Base-by-base conservation (phyloP, 2,113 vertebrate species). In the Datnioides undecimradiatus region DNA sequence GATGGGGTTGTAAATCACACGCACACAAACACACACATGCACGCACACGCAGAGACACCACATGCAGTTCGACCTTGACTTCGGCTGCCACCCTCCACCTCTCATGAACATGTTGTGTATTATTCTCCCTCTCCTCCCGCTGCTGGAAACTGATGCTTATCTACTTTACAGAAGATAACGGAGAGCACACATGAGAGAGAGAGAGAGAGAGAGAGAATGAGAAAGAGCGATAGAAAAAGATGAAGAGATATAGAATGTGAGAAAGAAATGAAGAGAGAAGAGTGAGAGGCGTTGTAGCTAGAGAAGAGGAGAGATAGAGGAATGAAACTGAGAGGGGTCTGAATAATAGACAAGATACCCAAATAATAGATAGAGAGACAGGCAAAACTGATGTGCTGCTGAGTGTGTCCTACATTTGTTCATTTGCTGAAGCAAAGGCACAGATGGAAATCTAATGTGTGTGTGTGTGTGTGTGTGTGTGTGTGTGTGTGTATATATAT, bases 1-100 rank as follows among this genome's bases (percentile, higher is more conserved):
- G 88, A 92, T 87, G 88, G 83, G 86, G 85, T 76, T 85, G 86
- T 92, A 92, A 93, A 91, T 92, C 90, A 85, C 86, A 67, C 76
- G 59, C 43, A 34, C 66, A 62, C 70, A 66, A 52, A 34, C 69
- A 64, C 79, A 65, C 71, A 69, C 68, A 36, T 49, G 36, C 36
- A 12, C 73, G 45, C 49, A 60, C 71, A 69, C 67, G 71, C 46
- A 59, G 68, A 40, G 3, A 65, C 66, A 51, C 65, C 75, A 48
- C 77, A 63, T 5, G 27, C 46, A 64, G 43, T 83, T 89, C 84
- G 83, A 93, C 92, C 91, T 93, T 93, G 88, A 92, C 86, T 90
- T 82, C 33, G 33, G 58, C 62, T 57, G 62, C 82, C 73, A 60
- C 78, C 79, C 71, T 88, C 83, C 73, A 90, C 84, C 66, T 85